These are phyloP conservation scores for Lineus longissimus DNA, from an alignment of 1,140 invertebrate species.

Conservation along the genomic window DNA sequence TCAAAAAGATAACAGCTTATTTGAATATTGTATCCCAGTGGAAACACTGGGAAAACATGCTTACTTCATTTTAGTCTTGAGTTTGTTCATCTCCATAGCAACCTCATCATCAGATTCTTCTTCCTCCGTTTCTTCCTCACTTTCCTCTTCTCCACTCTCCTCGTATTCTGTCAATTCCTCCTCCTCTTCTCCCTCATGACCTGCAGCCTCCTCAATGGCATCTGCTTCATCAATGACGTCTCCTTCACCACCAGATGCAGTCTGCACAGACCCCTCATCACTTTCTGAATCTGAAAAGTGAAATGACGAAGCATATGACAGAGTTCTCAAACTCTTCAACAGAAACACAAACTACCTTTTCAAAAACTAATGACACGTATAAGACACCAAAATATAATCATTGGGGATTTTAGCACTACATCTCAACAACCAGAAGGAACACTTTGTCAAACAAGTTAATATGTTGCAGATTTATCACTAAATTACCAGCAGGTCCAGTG, in stretches of 20 bases:
- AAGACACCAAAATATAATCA: too few relatives aligned
- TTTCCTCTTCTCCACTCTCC: background rate
- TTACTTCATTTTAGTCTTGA: too few relatives aligned
- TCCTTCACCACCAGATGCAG: background rate
- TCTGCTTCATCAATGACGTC: conserved; percentile 3
- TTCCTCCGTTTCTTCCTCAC: background rate
- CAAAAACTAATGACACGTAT: background rate
- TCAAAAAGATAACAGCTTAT: too few relatives aligned
- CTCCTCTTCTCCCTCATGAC: conserved; percentile 3
- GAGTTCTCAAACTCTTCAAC: background rate
- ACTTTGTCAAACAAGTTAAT: background rate
- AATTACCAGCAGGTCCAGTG: too few relatives aligned
- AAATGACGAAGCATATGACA: background rate
- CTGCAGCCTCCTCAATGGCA: background rate
- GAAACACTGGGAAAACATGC: too few relatives aligned
- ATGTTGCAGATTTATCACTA: too few relatives aligned
- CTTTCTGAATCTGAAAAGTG: background rate
- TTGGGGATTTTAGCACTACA: too few relatives aligned
- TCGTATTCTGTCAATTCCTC: conserved; percentile 6
- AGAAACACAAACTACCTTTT: background rate
- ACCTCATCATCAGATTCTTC: background rate
- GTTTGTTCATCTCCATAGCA: background rate
- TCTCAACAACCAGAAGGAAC: background rate
- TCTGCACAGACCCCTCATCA: background rate
- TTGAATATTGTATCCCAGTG: too few relatives aligned